Base-by-base conservation (phyloP, 2,888 invertebrate species). In the Macrosoma leucophasiata region DNA sequence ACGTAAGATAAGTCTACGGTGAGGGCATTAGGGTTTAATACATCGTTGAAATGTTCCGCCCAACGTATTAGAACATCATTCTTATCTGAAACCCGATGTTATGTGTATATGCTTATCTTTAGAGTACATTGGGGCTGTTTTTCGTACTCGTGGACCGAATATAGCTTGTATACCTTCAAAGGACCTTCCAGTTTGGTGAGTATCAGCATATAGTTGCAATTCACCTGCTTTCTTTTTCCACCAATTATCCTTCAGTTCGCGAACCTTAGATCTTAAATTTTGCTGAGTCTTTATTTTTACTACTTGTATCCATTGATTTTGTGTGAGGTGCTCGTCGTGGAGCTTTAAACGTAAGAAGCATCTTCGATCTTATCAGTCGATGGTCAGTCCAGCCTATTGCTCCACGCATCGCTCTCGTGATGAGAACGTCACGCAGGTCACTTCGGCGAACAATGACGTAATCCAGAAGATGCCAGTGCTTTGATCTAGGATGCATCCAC, bases 241-340 rank as follows among this genome's bases (percentile, higher is more conserved):
- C 46, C 40, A 46, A 1, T 22, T 13, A 21, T 43, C 33, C 27
- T 43, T 45, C 3, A 43, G 36, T 10, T 33, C 34, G 3, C 44
- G 29, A 5, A 41, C 10, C 21, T 31, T 37, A 9, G 11, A n/a
- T 26, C 28, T 36, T n/a, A 33, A 13, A 10, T 13, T 13, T 7
- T 13, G 21, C 10, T 26, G 19, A 17, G 20, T n/a, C n/a, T n/a
- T n/a, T n/a, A n/a, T n/a, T n/a, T n/a, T n/a, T n/a, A n/a, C n/a
- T n/a, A n/a, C n/a, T n/a, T n/a, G n/a, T n/a, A n/a, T n/a, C n/a
- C n/a, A n/a, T n/a, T 19, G 19, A 9, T 19, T n/a, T 31, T 30
- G 37, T 40, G 14, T 37, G 35, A 6, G 21, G 3, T 21, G 34
- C 30, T 30, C 35, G 11, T 9, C 33, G 36, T 27, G 34, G 36